phyloP scores from a whole-genome alignment of 2,113 vertebrate species.

The Trichomycterus rosablanca region DNA sequence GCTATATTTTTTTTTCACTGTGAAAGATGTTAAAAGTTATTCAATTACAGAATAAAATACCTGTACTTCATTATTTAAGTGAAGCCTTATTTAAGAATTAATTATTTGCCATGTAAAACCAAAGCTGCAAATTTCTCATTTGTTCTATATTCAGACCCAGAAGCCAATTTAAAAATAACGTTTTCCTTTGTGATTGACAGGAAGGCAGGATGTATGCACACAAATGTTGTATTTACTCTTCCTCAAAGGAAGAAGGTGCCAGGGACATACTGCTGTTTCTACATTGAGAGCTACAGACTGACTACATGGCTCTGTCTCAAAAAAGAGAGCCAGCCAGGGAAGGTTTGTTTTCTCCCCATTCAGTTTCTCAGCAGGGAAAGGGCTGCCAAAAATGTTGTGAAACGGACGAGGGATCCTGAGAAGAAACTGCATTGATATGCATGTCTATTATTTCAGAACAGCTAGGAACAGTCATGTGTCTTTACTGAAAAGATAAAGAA shows the following conservation, averaged over 20 bases:
- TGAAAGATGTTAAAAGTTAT: too few species aligned
- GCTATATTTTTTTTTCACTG: too few species aligned
- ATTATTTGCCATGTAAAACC: too few species aligned
- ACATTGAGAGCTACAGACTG: slow-evolving; percentile 25
- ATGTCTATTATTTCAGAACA: slow-evolving; percentile 23
- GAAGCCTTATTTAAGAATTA: too few species aligned
- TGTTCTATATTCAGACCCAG: too few species aligned
- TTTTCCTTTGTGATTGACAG: too few species aligned
- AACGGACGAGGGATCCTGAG: slow-evolving; percentile 29
- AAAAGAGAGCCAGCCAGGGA: slow-evolving; percentile 18
- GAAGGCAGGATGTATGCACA: too few species aligned
- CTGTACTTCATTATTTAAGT: too few species aligned
- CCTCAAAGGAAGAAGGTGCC: slow-evolving; percentile 19
- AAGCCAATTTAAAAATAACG: too few species aligned
- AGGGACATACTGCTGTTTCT: slow-evolving; percentile 29
- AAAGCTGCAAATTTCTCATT: too few species aligned
- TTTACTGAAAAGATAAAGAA: slow-evolving; percentile 2
- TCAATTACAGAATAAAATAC: too few species aligned
- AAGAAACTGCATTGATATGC: slow-evolving; percentile 28
- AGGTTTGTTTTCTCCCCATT: slow-evolving; percentile 28
- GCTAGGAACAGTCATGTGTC: slow-evolving; percentile 17
- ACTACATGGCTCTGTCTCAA: slow-evolving; percentile 24
- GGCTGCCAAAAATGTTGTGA: slow-evolving; percentile 35
- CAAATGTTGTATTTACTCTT: background rate
- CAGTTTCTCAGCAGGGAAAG: slow-evolving; percentile 33